Conservation (phyloP, 2,888 invertebrate genomes). For the Acrobasis consociella region DNA sequence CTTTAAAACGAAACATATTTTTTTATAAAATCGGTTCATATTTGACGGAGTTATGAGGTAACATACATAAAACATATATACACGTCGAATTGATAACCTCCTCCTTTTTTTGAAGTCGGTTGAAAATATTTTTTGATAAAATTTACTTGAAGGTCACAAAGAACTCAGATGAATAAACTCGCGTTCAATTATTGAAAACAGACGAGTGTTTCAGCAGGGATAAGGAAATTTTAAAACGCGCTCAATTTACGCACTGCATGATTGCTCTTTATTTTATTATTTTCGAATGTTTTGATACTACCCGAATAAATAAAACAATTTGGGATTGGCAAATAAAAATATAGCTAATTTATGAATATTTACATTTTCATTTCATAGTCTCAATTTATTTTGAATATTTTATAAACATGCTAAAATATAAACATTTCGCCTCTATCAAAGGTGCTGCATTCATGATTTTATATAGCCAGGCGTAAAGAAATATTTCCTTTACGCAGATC, state of each 20-base stretch:
- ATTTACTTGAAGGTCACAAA: neutral
- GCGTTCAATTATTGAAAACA: neutral
- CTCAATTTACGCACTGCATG: neutral
- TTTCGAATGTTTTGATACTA: neutral
- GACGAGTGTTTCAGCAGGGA: neutral
- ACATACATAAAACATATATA: no score
- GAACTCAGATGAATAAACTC: neutral
- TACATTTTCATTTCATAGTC: neutral
- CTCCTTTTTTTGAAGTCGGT: no score
- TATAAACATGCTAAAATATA: no score
- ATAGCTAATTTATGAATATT: neutral
- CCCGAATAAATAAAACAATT: neutral
- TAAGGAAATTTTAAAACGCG: neutral
- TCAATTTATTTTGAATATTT: no score
- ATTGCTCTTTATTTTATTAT: constrained; percentile 1
- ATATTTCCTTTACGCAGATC: constrained; percentile 70
- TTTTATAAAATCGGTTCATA: no score
- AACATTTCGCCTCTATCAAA: no score
- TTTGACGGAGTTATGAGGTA: no score
- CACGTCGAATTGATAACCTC: no score
- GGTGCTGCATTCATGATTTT: no score
- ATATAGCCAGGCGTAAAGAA: neutral
- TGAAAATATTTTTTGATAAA: neutral
- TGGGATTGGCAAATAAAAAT: neutral
- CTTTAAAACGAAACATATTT: no score